Conservation (phyloP, 2,113 vertebrate genomes). For the Climacteris rufus region DNA sequence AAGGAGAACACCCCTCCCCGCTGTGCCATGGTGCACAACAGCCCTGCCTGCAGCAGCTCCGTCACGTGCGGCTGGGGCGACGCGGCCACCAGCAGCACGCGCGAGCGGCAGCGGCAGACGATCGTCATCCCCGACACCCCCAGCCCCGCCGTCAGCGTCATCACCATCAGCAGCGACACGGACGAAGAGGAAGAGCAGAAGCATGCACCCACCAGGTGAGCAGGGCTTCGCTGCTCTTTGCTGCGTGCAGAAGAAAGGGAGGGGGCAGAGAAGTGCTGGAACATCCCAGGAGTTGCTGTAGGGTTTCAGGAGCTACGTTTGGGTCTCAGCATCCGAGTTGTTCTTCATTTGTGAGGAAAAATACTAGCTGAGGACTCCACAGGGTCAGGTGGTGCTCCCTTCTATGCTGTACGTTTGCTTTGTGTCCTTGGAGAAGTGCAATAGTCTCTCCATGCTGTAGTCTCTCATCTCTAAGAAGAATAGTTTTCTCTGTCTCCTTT, state of each 20-base stretch:
- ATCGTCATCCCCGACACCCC: slow-evolving; percentile 97
- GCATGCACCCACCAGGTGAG: slow-evolving; percentile 88
- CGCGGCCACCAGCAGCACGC: slow-evolving; percentile 77
- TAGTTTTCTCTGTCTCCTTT: background rate
- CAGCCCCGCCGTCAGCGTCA: slow-evolving; percentile 96
- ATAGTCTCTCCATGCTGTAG: background rate
- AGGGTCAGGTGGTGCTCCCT: background rate
- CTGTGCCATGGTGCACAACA: slow-evolving; percentile 86
- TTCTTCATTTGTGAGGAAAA: background rate
- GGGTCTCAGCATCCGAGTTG: background rate
- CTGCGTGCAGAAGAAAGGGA: background rate
- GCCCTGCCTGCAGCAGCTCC: slow-evolving; percentile 78
- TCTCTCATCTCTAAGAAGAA: background rate
- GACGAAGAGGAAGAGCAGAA: slow-evolving; percentile 97
- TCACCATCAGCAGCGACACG: slow-evolving; percentile 99
- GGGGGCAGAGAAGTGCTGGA: background rate
- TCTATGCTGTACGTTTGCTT: background rate
- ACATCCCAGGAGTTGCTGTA: background rate
- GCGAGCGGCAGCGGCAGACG: slow-evolving; percentile 88
- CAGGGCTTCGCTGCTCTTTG: background rate
- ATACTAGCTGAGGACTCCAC: background rate
- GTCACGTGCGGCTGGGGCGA: slow-evolving; percentile 80
- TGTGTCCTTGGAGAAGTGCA: background rate
- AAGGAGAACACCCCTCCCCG: slow-evolving; percentile 98
- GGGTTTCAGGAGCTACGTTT: background rate